Conservation (phyloP, 1,140 invertebrate species). For the Drosophila asahinai region DNA sequence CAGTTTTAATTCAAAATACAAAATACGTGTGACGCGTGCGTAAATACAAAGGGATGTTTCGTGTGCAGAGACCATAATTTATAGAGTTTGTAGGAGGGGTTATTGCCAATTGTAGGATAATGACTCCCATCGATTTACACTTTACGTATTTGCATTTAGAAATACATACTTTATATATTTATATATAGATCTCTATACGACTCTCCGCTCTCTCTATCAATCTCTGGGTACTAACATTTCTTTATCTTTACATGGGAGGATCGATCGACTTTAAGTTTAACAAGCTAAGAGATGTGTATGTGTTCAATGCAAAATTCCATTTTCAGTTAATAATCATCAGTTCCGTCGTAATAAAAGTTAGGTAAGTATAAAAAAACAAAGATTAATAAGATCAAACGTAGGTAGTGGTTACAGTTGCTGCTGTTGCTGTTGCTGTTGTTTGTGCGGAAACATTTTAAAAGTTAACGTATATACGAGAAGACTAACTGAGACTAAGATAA, state of each 20-base stretch:
- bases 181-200: constrained; percentile 50
- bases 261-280: constrained; percentile 40
- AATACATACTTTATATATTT: constrained; percentile 55
- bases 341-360: constrained; percentile 34
- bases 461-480: constrained; percentile 44
- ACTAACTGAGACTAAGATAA: constrained; percentile 41
- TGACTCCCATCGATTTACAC: constrained; percentile 38
- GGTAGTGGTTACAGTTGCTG: constrained; percentile 25
- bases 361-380: constrained; percentile 40
- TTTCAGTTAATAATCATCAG: constrained; percentile 43
- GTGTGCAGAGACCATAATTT: constrained; percentile 37
- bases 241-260: constrained; percentile 42
- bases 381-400: constrained; percentile 43
- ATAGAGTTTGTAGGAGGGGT: constrained; percentile 32
- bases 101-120: constrained; percentile 24
- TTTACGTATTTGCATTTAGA: constrained; percentile 49
- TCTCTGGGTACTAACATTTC: constrained; percentile 35
- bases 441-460: constrained; percentile 54
- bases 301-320: constrained; percentile 43
- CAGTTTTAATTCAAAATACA: constrained; percentile 36
- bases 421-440: constrained; percentile 14
- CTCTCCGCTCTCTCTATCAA: constrained; percentile 1
- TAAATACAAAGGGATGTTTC: constrained; percentile 48
- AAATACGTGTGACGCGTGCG: constrained; percentile 46
- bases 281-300: constrained; percentile 31